Percentiles rank a stretch among this genome's conserved stretches.
These are phyloP conservation scores for Trachops cirrhosus DNA, from an alignment of 2,797 vertebrate species.

Conservation along the genomic window DNA sequence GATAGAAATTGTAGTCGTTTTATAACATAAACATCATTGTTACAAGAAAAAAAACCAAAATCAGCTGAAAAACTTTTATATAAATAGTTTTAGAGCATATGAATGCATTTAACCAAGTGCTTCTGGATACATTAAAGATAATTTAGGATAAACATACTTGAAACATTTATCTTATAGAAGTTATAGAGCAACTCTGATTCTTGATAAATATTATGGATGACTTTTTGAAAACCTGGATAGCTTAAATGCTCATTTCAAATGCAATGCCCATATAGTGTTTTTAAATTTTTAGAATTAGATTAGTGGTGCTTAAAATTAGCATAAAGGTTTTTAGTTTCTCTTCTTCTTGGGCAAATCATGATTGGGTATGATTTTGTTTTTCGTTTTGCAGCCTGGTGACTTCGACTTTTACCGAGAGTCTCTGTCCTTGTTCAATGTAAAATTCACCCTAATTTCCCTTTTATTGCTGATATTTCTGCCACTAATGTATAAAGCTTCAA, in stretches of 20 bases:
- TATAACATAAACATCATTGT: not conserved
- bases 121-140: slow-evolving; percentile 13
- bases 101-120: slow-evolving; percentile 26
- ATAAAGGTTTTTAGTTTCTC: not conserved
- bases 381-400: not conserved
- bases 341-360: not conserved
- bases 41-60: not conserved
- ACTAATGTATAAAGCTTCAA: slow-evolving; percentile 32
- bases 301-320: not conserved
- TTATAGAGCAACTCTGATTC: not conserved
- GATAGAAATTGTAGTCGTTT: slow-evolving; percentile 19
- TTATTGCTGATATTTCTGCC: not conserved
- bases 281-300: not conserved
- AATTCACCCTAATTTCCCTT: not conserved
- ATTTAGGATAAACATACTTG: not conserved
- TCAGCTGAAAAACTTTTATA: not conserved
- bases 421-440: slow-evolving; percentile 16
- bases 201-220: not conserved
- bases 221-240: not conserved
- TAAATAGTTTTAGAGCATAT: not conserved
- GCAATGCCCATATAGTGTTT: not conserved
- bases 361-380: not conserved
- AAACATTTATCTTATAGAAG: not conserved
- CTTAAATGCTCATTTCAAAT: slow-evolving; percentile 11
- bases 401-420: slow-evolving; percentile 18